Conservation (phyloP, 2,888 invertebrate species). For the Junonia oenone region DNA sequence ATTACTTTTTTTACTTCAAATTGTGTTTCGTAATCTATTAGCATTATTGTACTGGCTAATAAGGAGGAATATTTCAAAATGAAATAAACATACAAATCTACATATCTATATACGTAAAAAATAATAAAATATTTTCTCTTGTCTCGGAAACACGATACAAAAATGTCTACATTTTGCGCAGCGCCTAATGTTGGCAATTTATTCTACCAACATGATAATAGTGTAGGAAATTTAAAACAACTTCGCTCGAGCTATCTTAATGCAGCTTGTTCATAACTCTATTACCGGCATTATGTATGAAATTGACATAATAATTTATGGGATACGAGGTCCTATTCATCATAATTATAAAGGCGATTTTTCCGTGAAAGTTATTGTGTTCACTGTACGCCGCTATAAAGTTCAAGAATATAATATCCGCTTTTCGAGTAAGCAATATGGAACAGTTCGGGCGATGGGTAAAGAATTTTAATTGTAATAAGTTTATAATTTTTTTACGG, state of each 20-base stretch:
- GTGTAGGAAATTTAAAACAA: slow-evolving; percentile 25
- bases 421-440: slow-evolving; percentile 24
- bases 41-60: too few relatives aligned
- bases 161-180: not conserved
- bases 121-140: too few relatives aligned
- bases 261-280: slow-evolving; percentile 26
- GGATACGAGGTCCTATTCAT: not conserved
- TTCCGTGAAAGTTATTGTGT: not conserved
- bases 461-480: slow-evolving; percentile 2
- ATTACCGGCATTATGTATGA: slow-evolving; percentile 18
- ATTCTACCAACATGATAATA: slow-evolving; percentile 18
- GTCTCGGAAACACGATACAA: too few relatives aligned
- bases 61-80: too few relatives aligned
- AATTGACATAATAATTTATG: slow-evolving; percentile 3
- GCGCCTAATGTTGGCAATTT: slow-evolving; percentile 25
- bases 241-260: slow-evolving; percentile 20
- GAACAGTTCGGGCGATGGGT: slow-evolving; percentile 6
- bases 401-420: slow-evolving; percentile 41
- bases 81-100: too few relatives aligned
- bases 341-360: not conserved
- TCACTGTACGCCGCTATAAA: slow-evolving; percentile 2
- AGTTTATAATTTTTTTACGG: not conserved
- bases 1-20: too few relatives aligned
- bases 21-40: too few relatives aligned
- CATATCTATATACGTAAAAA: too few relatives aligned